Evolutionary conservation across 2,113 vertebrate genomes (phyloP).

Genomic region (Coptodon bakossiorum): DNA sequence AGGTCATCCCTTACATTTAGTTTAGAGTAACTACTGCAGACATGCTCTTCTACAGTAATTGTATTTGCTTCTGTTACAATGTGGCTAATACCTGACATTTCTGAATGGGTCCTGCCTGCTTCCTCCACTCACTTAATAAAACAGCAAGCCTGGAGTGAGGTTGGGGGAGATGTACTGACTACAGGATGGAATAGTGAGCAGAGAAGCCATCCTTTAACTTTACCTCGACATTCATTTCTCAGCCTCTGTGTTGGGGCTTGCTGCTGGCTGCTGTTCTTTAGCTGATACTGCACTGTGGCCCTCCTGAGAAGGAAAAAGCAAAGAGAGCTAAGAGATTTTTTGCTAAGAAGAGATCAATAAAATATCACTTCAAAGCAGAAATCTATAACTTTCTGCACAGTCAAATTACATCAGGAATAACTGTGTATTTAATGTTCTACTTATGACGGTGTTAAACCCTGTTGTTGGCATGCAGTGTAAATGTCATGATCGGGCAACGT

Average conservation of each 20-base stretch:
- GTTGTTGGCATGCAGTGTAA: neutral
- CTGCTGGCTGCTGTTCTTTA: neutral
- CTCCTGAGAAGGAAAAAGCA: neutral
- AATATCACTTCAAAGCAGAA: neutral
- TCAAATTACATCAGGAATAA: neutral
- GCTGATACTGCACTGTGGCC: conserved; percentile 4
- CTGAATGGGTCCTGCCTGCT: neutral
- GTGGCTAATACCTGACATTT: neutral
- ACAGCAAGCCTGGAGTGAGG: neutral
- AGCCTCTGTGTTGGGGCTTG: neutral
- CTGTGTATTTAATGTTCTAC: neutral
- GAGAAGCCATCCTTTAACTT: neutral
- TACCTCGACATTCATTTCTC: conserved; percentile 12
- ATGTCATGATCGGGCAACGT: neutral
- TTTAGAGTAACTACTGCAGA: neutral
- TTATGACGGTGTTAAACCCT: neutral
- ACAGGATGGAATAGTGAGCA: neutral
- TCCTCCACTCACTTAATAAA: neutral
- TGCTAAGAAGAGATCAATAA: conserved; percentile 8
- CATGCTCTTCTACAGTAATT: neutral
- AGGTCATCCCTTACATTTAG: neutral
- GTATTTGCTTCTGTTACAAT: neutral
- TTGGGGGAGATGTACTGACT: neutral
- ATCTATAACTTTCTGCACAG: neutral
- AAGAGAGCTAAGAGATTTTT: neutral